phyloP scores from a whole-genome alignment of 2,888 invertebrate species.

The Acrobasis consociella region DNA sequence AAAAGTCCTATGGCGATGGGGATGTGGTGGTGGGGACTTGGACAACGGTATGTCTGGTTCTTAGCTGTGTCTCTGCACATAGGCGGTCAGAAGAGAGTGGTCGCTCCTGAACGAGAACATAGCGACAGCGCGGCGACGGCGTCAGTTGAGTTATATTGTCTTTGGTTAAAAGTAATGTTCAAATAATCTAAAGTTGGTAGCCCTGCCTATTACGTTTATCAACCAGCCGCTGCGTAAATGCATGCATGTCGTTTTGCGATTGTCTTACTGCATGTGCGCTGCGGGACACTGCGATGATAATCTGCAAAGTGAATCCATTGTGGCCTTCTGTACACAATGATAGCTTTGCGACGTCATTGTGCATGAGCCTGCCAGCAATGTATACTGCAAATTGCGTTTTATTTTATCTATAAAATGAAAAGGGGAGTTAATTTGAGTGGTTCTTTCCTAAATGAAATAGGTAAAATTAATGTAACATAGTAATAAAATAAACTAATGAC shows the following conservation, averaged over 20 bases:
- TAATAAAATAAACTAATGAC: no score
- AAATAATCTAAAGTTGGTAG: slow-evolving; percentile 4
- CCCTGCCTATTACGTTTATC: slow-evolving; percentile 42
- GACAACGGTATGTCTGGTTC: no score
- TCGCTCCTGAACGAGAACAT: no score
- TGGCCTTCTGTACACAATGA: slow-evolving; percentile 12
- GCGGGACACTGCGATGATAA: slow-evolving; percentile 21
- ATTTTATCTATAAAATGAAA: neutral
- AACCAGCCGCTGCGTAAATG: slow-evolving; percentile 44
- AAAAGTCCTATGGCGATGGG: no score
- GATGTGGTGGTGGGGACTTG: no score
- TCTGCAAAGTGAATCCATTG: slow-evolving; percentile 25
- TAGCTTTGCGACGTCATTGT: slow-evolving; percentile 10
- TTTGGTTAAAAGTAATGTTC: no score
- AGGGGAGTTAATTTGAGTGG: neutral
- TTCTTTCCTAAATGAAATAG: no score
- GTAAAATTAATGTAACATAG: no score
- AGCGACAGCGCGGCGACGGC: no score
- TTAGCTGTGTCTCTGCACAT: no score
- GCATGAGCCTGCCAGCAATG: slow-evolving; percentile 1
- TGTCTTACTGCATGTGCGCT: slow-evolving; percentile 31
- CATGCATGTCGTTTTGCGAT: slow-evolving; percentile 48
- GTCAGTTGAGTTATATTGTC: no score
- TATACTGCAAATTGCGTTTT: slow-evolving; percentile 1
- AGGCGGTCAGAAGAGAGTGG: no score